A percentile compares a stretch with the other conserved stretches of the same genome.
Evolutionary conservation across 2,113 vertebrate species (phyloP).

Genomic region (Benitochromis conjunctus): DNA sequence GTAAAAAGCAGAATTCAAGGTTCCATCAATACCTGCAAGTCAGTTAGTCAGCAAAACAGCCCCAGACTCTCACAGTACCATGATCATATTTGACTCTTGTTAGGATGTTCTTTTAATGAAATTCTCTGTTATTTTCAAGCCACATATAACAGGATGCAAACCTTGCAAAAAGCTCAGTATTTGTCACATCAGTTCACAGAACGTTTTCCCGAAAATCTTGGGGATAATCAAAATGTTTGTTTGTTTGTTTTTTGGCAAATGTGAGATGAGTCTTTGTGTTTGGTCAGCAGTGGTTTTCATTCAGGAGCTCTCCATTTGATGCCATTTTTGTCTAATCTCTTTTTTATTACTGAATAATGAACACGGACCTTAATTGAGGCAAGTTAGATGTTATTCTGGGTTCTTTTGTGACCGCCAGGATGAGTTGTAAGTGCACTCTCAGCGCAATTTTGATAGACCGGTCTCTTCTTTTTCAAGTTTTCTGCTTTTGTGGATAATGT

Average conservation of each 20-base stretch:
- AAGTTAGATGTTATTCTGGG: not conserved
- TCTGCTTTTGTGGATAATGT: not conserved
- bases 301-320: fast-evolving
- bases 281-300: not conserved
- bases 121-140: not conserved
- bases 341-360: not conserved
- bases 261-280: not conserved
- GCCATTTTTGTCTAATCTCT: not conserved
- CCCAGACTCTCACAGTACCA: not conserved
- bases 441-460: fast-evolving
- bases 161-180: not conserved
- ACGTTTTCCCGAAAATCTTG: not conserved
- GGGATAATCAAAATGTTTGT: fast-evolving
- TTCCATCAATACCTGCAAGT: not conserved
- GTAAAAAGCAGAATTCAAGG: not conserved
- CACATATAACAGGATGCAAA: fast-evolving
- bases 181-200: not conserved
- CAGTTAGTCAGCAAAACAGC: not conserved
- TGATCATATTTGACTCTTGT: not conserved
- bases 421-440: not conserved
- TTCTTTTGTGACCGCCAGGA: not conserved
- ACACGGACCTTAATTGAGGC: not conserved
- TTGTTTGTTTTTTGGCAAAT: not conserved
- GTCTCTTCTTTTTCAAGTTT: not conserved
- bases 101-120: not conserved